phyloP scores from a whole-genome alignment of 1,140 invertebrate genomes.

The Harlomillsia oculata region DNA sequence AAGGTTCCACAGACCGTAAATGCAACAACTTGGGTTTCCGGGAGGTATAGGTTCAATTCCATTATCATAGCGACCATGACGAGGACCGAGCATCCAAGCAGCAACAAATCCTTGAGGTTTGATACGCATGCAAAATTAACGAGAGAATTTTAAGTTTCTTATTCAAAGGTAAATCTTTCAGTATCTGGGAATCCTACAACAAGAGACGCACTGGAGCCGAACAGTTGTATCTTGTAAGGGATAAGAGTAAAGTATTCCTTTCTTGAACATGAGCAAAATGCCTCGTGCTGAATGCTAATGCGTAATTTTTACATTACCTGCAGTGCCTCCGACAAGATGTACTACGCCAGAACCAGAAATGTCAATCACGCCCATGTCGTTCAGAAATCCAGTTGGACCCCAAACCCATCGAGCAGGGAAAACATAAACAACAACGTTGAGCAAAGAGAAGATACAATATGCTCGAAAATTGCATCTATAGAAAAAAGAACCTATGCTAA shows the following conservation, averaged over 20 bases:
- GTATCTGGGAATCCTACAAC: background rate
- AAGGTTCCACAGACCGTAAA: conserved; percentile 50
- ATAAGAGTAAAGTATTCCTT: no score
- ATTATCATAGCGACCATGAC: conserved; percentile 44
- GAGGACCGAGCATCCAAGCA: conserved; percentile 46
- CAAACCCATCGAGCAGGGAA: conserved; percentile 54
- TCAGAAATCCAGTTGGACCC: conserved; percentile 13
- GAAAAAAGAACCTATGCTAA: background rate
- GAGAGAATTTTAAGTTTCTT: background rate
- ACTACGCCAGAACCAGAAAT: conserved; percentile 67
- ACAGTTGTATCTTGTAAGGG: no score
- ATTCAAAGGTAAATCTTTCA: no score
- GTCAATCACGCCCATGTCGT: conserved; percentile 40
- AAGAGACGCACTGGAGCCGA: background rate
- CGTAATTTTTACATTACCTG: no score
- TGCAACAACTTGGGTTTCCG: conserved; percentile 46
- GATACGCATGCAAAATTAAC: conserved; percentile 3
- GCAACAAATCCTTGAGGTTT: conserved; percentile 48
- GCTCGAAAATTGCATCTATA: conserved; percentile 75
- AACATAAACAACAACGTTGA: conserved; percentile 83
- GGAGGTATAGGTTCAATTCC: conserved; percentile 41
- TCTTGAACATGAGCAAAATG: no score
- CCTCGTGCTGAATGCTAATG: no score
- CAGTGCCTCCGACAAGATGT: conserved; percentile 69
- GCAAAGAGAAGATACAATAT: conserved; percentile 77